Base-by-base conservation (phyloP, 2,888 invertebrate genomes). In the Drosophila villosipedis region DNA sequence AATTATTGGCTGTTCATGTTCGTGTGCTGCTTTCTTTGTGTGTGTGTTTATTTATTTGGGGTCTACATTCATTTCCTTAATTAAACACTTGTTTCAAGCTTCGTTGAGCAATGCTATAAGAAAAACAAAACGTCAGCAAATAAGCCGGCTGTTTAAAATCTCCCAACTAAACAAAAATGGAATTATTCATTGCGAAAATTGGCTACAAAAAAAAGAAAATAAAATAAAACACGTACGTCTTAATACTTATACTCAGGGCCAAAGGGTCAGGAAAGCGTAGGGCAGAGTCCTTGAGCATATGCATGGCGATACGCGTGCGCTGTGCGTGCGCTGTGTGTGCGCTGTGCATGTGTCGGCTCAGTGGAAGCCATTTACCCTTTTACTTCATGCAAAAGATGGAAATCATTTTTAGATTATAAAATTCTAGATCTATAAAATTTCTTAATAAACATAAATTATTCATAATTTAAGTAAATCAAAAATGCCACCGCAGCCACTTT, bases 71-170 rank as follows among this genome's bases (percentile, higher is more conserved):
- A 81, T 90, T 89, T 89, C 87, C 87, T 89, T 91, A 91, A 90
- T 92, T 90, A 89, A 91, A 86, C 76, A 90, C 82, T 84, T 84
- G 82, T 90, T 91, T 89, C 80, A 91, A 73, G 90, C 82, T 80
- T 82, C 69, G 80, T 78, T 90, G 83, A 71, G 70, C 76, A 91
- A 84, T 66, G 73, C 54, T 43, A 52, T 30, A 60, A 73, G 57
- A 61, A 65, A 43, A 68, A 59, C 59, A 75, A 61, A 67, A 41
- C 30, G 19, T 47, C 28, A 58, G 57, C 50, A 62, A 68, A 68
- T 58, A 63, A 39, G 68, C 73, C 52, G 58, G 58, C 59, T 62
- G 62, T 63, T 58, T 22, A 70, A 62, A 69, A 69, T 59, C 31
- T 53, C 28, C 60, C 69, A 55, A 33, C 35, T 60, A 49, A 61